phyloP scores from a whole-genome alignment of 2,797 vertebrate genomes.

The Distichodus sexfasciatus region DNA sequence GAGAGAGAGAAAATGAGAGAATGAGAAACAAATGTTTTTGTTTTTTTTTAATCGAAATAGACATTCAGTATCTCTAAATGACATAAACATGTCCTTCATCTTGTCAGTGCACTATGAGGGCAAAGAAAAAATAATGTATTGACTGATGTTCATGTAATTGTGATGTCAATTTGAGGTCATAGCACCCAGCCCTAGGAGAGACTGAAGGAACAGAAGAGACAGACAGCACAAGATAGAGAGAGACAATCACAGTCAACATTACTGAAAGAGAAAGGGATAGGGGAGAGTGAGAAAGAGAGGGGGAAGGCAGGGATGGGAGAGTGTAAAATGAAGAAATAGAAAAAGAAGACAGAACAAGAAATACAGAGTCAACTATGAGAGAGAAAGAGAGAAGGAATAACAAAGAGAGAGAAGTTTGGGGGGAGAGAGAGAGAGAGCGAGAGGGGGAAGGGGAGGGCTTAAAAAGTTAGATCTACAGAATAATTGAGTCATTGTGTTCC shows the following conservation, averaged over 20 bases:
- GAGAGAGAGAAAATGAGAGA: not conserved
- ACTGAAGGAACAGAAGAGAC: not conserved
- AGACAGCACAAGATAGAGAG: not conserved
- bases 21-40: not conserved
- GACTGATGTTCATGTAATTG: no score
- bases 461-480: slow-evolving; percentile 58
- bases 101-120: no score
- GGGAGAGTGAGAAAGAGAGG: not conserved
- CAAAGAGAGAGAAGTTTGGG: not conserved
- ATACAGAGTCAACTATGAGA: not conserved
- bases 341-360: not conserved
- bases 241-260: not conserved
- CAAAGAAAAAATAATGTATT: no score
- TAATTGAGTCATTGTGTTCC: slow-evolving; percentile 69
- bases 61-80: no score
- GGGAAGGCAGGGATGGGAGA: not conserved
- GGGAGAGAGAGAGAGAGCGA: not conserved
- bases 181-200: no score
- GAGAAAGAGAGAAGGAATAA: not conserved
- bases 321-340: not conserved
- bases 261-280: not conserved
- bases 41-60: no score
- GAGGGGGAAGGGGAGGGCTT: not conserved
- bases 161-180: no score
- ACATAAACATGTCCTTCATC: no score